phyloP scores from a whole-genome alignment of 2,797 vertebrate genomes.

The Leptodactylus fallax region DNA sequence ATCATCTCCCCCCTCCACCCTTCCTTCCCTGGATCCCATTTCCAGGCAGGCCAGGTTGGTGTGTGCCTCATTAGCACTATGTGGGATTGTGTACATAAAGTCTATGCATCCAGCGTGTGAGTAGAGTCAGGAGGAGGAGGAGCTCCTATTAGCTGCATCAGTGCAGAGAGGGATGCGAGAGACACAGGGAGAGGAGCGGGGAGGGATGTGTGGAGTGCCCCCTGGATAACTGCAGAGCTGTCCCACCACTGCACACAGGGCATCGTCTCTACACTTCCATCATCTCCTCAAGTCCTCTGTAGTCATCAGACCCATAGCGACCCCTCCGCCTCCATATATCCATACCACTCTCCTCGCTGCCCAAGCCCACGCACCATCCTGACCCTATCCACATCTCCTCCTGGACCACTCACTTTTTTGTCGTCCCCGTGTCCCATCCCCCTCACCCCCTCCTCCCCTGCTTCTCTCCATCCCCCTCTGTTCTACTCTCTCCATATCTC shows the following conservation, averaged over 20 bases:
- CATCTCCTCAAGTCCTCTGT: constrained; percentile 26
- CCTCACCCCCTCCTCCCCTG: constrained; percentile 58
- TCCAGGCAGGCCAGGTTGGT: neutral
- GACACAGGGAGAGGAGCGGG: constrained; percentile 14
- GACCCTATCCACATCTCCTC: neutral
- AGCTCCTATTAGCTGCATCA: constrained; percentile 51
- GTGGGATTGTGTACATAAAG: constrained; percentile 44
- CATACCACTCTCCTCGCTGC: constrained; percentile 50
- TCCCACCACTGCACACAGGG: constrained; percentile 53
- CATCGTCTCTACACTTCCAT: constrained; percentile 21
- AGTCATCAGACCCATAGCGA: neutral
- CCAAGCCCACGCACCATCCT: constrained; percentile 17
- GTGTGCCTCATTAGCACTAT: neutral
- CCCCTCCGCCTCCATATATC: neutral
- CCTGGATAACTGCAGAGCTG: constrained; percentile 63
- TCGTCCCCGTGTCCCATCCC: constrained; percentile 50
- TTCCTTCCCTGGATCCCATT: neutral
- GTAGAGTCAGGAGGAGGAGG: constrained; percentile 46
- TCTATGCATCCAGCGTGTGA: constrained; percentile 33
- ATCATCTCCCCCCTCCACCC: neutral
- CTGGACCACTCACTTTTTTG: constrained; percentile 34
- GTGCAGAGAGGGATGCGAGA: constrained; percentile 50
- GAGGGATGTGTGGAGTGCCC: constrained; percentile 37
- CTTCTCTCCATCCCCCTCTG: constrained; percentile 35
- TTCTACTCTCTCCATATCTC: constrained; percentile 30